Percentiles rank a stretch among this genome's conserved stretches.
Evolutionary conservation across 37 sponge, comb jelly and placozoan genomes (phyloP).

Genomic region (Sycon ciliatum): DNA sequence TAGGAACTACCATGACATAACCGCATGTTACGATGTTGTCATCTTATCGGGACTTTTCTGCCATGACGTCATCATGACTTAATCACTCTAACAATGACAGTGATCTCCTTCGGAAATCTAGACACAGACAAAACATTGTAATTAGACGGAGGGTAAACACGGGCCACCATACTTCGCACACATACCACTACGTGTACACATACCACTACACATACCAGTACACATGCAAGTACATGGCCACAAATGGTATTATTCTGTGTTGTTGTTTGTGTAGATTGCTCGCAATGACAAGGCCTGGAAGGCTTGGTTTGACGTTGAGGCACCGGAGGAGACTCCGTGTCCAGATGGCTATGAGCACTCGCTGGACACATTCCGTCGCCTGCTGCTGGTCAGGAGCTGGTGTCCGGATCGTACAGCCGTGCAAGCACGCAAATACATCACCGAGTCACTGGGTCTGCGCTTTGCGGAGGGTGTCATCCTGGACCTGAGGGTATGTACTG

Average conservation of each 20-base stretch:
- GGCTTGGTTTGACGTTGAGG: slow-evolving; percentile 92
- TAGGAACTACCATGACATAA: too few species aligned
- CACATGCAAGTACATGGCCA: too few species aligned
- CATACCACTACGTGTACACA: too few species aligned
- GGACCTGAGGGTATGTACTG: slow-evolving; percentile 81
- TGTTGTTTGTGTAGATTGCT: slow-evolving; percentile 36
- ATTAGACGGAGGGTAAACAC: too few species aligned
- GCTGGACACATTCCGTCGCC: slow-evolving; percentile 87
- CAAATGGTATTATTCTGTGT: neutral
- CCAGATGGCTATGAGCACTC: slow-evolving; percentile 91
- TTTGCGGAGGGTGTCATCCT: slow-evolving; percentile 97
- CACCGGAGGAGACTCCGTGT: slow-evolving; percentile 83
- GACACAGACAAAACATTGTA: too few species aligned
- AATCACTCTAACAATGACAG: too few species aligned
- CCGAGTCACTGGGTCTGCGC: slow-evolving; percentile 78
- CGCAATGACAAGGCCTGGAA: slow-evolving; percentile 97
- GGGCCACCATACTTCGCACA: too few species aligned
- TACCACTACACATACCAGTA: too few species aligned
- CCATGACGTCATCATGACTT: too few species aligned
- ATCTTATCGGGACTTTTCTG: too few species aligned
- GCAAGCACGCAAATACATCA: slow-evolving; percentile 90
- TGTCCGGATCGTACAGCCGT: slow-evolving; percentile 91
- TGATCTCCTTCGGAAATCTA: too few species aligned
- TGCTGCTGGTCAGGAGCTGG: slow-evolving; percentile 88
- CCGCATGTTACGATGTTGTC: too few species aligned